Conservation (phyloP, 2,888 invertebrate genomes). For the Epirrhoe alternata region DNA sequence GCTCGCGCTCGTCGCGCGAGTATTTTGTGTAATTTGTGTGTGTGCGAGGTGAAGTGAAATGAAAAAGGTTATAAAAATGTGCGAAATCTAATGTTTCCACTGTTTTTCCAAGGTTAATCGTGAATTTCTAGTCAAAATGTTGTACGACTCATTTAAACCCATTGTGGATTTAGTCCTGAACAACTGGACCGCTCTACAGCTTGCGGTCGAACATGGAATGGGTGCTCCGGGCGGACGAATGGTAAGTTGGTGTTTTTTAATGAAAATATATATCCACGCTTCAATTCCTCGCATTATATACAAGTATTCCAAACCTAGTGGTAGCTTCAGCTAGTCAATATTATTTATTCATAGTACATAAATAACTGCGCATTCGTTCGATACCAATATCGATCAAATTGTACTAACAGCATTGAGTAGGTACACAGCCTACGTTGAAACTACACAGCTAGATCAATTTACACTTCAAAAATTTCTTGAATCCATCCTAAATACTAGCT, state of each 20-base stretch:
- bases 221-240: slow-evolving; percentile 88
- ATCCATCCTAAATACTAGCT: too few species aligned
- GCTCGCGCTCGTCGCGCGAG: too few species aligned
- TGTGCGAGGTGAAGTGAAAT: too few species aligned
- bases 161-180: slow-evolving; percentile 88
- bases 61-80: slow-evolving; percentile 64
- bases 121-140: slow-evolving; percentile 54
- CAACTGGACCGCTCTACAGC: slow-evolving; percentile 89
- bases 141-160: slow-evolving; percentile 84
- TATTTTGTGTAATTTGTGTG: not conserved
- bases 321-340: not conserved
- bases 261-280: not conserved
- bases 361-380: not conserved
- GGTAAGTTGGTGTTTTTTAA: slow-evolving; percentile 32
- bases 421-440: too few species aligned
- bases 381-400: not conserved
- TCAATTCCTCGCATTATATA: not conserved
- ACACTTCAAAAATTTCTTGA: too few species aligned
- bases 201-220: slow-evolving; percentile 91
- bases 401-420: not conserved
- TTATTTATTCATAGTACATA: not conserved
- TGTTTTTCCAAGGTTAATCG: not conserved
- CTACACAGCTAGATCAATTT: too few species aligned
- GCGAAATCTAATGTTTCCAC: slow-evolving; percentile 27
- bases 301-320: not conserved